phyloP scores from a whole-genome alignment of 2,797 vertebrate genomes.

The Sebastes kiyomatsui region DNA sequence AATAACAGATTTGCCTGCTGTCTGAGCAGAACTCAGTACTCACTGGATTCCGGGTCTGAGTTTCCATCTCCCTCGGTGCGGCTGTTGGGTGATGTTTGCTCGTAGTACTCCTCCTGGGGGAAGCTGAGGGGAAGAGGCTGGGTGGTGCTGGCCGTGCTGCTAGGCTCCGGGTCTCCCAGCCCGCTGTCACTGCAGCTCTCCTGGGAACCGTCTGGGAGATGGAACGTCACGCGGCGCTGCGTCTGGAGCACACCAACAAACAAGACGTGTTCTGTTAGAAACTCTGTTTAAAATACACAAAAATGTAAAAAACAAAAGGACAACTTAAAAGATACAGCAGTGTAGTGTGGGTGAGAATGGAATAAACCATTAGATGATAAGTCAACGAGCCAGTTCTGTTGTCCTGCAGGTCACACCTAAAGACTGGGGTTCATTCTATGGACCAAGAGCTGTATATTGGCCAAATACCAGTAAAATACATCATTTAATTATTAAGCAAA shows the following conservation, averaged over 20 bases:
- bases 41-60: constrained; percentile 98
- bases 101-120: constrained; percentile 92
- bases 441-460: background rate
- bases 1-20: constrained; percentile 8
- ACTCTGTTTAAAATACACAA: background rate
- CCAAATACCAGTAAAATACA: background rate
- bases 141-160: constrained; percentile 83
- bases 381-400: background rate
- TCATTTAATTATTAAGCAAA: background rate
- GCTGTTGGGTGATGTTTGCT: constrained; percentile 93
- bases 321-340: background rate
- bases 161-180: constrained; percentile 88
- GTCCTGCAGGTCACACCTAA: background rate
- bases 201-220: constrained; percentile 96
- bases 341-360: background rate
- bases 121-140: constrained; percentile 92
- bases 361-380: background rate
- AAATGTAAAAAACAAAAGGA: background rate
- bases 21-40: constrained; percentile 71
- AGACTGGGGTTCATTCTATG: background rate
- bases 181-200: constrained; percentile 95
- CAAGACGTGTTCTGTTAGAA: constrained; percentile 16
- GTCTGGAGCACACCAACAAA: constrained; percentile 80
- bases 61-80: constrained; percentile 97
- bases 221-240: constrained; percentile 96